Evolutionary conservation across 2,797 vertebrate genomes (phyloP), one percentile per base, ranked within the genome.

Genomic region (Sphenopsis melanotis): DNA sequence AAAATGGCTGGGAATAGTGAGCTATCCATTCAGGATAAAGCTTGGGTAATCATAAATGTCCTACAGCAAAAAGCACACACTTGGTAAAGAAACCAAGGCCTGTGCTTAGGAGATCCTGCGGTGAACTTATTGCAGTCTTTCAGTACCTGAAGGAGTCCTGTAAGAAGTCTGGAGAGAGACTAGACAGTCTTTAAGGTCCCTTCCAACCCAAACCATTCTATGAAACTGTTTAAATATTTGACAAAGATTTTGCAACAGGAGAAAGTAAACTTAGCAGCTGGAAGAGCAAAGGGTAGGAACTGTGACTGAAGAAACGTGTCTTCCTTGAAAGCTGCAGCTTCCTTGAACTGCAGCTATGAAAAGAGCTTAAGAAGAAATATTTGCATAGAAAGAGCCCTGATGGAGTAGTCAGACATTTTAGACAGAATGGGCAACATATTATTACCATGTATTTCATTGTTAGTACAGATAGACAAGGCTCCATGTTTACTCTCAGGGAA

Each of bases 401-500:
- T 14, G 6, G 50, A 52, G 53, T 83, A 77, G 34, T 70, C 88
- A 91, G 77, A 71, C 94, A 87, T 77, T 96, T 95, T 89, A 86
- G 63, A 53, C 59, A 92, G 83, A 96, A 93, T 41, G 29, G 82
- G 63, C 72, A 89, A 72, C 74, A 34, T 80, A n/a, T 71, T 82
- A 87, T 92, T 89, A 59, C 60, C 49, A 53, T 80, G 94, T 83
- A 75, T 71, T 85, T 94, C 69, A 18, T 94, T 92, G 70, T 94
- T 32, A 60, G 47, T 70, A 91, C 88, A 90, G 72, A 63, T 87
- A 96, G 72, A 87, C 36, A 69, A 46, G 60, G 91, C 96, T 94
- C 91, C 66, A 64, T 95, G 75, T 97, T 93, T 96, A 97, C 89
- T 94, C 87, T 57, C 86, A 83, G 57, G 60, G 66, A 93, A 47